Conservation (phyloP, 2,797 vertebrate genomes). For the Kryptopterus vitreolus region DNA sequence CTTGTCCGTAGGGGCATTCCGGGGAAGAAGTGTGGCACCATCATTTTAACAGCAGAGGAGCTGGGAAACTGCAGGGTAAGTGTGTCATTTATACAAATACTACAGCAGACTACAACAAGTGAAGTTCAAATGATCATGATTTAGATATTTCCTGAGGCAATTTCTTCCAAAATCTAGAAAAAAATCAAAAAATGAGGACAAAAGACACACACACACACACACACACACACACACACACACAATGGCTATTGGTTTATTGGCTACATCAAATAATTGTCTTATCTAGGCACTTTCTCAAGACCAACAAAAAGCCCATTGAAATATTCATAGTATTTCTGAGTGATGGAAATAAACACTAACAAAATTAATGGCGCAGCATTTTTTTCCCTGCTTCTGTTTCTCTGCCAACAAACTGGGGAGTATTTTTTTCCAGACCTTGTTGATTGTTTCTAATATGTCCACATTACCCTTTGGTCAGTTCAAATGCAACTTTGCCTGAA, state of each 20-base stretch:
- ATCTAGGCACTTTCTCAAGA: neutral
- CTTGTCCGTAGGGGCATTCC: slow-evolving; percentile 81
- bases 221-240: neutral
- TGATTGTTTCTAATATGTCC: neutral
- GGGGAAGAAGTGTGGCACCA: slow-evolving; percentile 90
- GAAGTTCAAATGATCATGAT: neutral
- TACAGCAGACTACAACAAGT: neutral
- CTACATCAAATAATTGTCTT: neutral
- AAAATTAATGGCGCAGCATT: neutral
- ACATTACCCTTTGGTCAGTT: slow-evolving; percentile 14
- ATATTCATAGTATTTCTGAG: neutral
- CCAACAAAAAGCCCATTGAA: neutral
- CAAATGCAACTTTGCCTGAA: slow-evolving; percentile 26
- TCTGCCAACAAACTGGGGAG: neutral
- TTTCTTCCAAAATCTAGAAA: neutral
- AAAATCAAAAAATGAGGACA: neutral
- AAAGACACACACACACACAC: neutral
- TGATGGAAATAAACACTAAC: neutral
- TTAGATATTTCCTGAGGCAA: neutral
- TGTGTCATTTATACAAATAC: slow-evolving; percentile 42
- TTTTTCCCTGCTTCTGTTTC: neutral
- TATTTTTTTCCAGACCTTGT: slow-evolving; percentile 4
- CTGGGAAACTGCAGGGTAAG: slow-evolving; percentile 93
- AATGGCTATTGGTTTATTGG: neutral
- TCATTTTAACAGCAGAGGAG: slow-evolving; percentile 90